Conservation (phyloP, 2,113 vertebrate species). For the Cololabis saira region DNA sequence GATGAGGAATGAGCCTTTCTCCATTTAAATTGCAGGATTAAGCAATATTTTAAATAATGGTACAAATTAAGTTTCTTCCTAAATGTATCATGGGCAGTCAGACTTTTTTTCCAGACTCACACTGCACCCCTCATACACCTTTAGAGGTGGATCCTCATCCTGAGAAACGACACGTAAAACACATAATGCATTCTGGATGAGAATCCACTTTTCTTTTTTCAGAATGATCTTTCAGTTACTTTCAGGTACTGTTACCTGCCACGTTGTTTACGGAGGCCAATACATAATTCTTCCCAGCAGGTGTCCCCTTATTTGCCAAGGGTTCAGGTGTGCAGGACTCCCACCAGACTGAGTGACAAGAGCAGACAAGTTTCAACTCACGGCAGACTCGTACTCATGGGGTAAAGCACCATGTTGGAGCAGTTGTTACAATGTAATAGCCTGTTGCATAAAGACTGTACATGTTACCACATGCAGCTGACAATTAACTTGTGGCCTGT, state of each 20-base stretch:
- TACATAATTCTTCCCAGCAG: background rate
- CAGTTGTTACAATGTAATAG: slow-evolving; percentile 40
- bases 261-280: background rate
- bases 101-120: too few relatives aligned
- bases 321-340: slow-evolving; percentile 59
- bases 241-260: background rate
- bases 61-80: too few relatives aligned
- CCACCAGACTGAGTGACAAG: slow-evolving; percentile 71
- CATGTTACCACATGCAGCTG: slow-evolving; percentile 57
- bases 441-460: slow-evolving; percentile 18
- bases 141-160: too few relatives aligned
- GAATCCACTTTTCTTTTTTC: too few relatives aligned
- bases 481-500: slow-evolving; percentile 69
- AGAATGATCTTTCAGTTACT: too few relatives aligned
- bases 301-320: slow-evolving; percentile 2
- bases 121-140: too few relatives aligned
- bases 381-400: slow-evolving; percentile 50
- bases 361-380: slow-evolving; percentile 72
- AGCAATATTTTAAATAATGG: too few relatives aligned
- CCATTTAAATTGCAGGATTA: too few relatives aligned
- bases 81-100: too few relatives aligned
- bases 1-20: too few relatives aligned
- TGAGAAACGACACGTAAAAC: too few relatives aligned
- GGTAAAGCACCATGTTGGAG: slow-evolving; percentile 38
- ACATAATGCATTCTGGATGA: too few relatives aligned